Evolutionary conservation across 2,888 invertebrate species (phyloP).

Genomic region (Teleogryllus oceanicus): DNA sequence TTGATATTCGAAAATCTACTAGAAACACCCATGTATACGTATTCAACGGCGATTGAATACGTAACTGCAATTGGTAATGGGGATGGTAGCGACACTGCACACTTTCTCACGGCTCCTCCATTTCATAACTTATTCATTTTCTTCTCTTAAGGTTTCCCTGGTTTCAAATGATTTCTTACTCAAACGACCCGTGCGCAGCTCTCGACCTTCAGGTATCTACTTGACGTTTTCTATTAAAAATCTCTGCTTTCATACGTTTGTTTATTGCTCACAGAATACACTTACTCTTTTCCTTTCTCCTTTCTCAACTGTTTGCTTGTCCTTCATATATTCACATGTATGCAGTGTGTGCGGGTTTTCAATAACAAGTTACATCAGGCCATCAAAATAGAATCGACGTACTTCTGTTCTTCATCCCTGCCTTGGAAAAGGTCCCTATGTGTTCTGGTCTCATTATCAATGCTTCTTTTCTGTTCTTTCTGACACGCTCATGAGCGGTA

Average conservation of each 20-base stretch:
- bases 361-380: conserved; percentile 18
- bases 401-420: background rate
- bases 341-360: background rate
- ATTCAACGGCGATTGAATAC: too few relatives aligned
- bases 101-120: background rate
- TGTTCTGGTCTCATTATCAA: too few relatives aligned
- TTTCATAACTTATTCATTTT: background rate
- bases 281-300: background rate
- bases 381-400: background rate
- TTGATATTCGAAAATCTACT: too few relatives aligned
- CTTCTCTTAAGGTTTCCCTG: background rate
- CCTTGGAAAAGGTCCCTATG: background rate
- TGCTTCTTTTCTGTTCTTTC: too few relatives aligned
- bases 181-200: background rate
- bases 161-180: background rate
- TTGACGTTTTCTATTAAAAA: background rate
- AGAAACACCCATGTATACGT: background rate
- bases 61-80: too few relatives aligned
- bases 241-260: background rate
- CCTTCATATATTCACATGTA: background rate
- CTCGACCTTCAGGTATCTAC: background rate
- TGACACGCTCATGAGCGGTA: too few relatives aligned
- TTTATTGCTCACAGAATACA: background rate
- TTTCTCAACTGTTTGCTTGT: background rate
- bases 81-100: too few relatives aligned